Evolutionary conservation across 2,797 vertebrate genomes (phyloP), one percentile per base, ranked within the genome.

Genomic region (Pogoniulus pusillus): DNA sequence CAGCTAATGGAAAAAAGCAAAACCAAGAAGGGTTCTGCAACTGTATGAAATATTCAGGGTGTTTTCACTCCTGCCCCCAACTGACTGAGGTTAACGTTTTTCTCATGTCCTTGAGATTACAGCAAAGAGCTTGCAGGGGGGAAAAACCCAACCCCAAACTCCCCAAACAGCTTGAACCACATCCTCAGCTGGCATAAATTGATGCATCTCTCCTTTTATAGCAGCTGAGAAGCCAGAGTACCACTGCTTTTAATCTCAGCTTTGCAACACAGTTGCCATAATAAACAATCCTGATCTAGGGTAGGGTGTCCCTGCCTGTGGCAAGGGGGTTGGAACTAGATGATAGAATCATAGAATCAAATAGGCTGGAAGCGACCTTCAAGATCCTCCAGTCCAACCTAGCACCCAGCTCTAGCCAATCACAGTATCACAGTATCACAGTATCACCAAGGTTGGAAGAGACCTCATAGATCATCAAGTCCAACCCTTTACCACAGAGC

Each of bases 1-100:
- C 6, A 76, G 66, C 74, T 96, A 96, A 96, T 94, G 91, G 84
- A 94, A 95, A 93, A 93, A 94, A 49, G 37, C 37, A 37, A 37
- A 37, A 9, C 9, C 75, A 91, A 94, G 84, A 91, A 93, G 60
- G 62, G 57, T 53, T 89, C 86, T 87, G 66, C 77, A 87, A 81
- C 76, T 87, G 60, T 83, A 93, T 94, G 89, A 87, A 90, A 89
- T 91, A 91, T 90, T 94, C 95, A 90, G 82, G 66, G 24, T 69
- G 94, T 86, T 94, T 95, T 90, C 59, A 65, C 49, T 87, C 60
- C 73, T 7, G 35, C 76, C 93, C 85, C 83, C 90, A 90, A 58
- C 79, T 93, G 94, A 90, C 79, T 89, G 91, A 83, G 87, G 53
- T 62, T 87, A 89, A 93, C 57, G 55, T 78, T 89, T 85, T 93